Base-by-base conservation (phyloP, 1,140 invertebrate species). In the Bombus balteatus region DNA sequence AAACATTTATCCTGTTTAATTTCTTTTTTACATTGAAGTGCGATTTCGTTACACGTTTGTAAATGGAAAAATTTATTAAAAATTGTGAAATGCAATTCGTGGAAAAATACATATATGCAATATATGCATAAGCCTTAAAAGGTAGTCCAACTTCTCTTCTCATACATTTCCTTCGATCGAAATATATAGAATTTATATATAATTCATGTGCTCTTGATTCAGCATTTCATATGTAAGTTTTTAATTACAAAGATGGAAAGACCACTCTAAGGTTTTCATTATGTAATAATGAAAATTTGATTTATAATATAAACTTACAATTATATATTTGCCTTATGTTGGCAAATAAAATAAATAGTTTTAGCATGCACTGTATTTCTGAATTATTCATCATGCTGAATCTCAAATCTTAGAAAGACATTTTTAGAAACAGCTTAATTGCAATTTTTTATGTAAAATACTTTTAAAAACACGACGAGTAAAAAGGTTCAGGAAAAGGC, bases 341-440 rank as follows among this genome's bases (percentile, higher is more conserved):
- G 70, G 25, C 57, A 70, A 75, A 80, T 88, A 90, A 90, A 88
- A 90, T 90, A 90, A 90, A 90, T 90, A 88, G 3, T 81, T 88
- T 34, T 53, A 43, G 62, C 81, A 71, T 87, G 78, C 73, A 78
- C 62, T 87, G 83, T 71, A 57, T 66, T 65, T 78, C 76, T 81
- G 83, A 88, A 73, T 86, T 71, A 86, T 74, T 88, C 65, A 83
- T 28, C 37, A 6, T 53, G 25, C 62, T 72, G 41, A 71, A 76
- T 84, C 66, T 87, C 37, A 65, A 84, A 76, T 88, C 57, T 83
- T 88, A 80, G 34, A 89, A 89, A 89, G 77, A 89, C 53, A 89
- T 62, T 78, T 66, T 77, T 47, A 82, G 39, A 89, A 89, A 87
- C 57, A 85, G 68, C 66, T 71, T 72, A 9, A 22, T n/a, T 78